phyloP scores from a whole-genome alignment of 2,888 invertebrate genomes.

The Lasioglossum zephyrum region DNA sequence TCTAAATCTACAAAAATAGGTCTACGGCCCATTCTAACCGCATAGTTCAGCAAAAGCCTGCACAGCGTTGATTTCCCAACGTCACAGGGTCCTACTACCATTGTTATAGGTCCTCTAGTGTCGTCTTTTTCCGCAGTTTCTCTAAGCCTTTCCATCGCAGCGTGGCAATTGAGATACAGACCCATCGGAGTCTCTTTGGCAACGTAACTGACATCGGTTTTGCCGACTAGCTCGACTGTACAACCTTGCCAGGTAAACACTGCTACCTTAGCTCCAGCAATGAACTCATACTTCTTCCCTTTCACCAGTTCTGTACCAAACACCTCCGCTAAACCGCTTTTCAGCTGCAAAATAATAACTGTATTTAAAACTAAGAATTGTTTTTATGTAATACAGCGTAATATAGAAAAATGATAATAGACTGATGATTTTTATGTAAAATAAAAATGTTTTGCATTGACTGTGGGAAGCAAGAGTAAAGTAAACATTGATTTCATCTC shows the following conservation, averaged over 20 bases:
- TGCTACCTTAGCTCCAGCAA: constrained; percentile 96
- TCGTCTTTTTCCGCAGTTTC: constrained; percentile 91
- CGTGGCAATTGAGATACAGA: constrained; percentile 97
- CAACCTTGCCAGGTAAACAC: constrained; percentile 99
- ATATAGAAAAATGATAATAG: not conserved
- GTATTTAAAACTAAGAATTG: not conserved
- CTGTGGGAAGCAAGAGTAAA: too few species aligned
- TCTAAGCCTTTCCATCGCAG: constrained; percentile 95
- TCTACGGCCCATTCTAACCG: constrained; percentile 93
- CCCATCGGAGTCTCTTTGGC: constrained; percentile 99
- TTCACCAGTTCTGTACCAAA: constrained; percentile 98
- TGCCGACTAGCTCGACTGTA: constrained; percentile 92
- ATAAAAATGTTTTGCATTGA: too few species aligned
- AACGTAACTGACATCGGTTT: constrained; percentile 96
- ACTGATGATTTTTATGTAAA: too few species aligned
- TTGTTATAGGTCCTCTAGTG: constrained; percentile 92
- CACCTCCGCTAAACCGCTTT: constrained; percentile 96
- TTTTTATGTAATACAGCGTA: not conserved
- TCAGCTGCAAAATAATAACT: constrained; percentile 86
- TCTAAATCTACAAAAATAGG: constrained; percentile 98
- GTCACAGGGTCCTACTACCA: constrained; percentile 97
- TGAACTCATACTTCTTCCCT: constrained; percentile 95
- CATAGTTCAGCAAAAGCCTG: constrained; percentile 96
- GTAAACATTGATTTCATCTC: too few species aligned
- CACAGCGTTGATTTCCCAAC: constrained; percentile 98